Evolutionary conservation across 2,888 invertebrate species (phyloP), one percentile per base, ranked within the genome.

Genomic region (Polymixis lichenea): DNA sequence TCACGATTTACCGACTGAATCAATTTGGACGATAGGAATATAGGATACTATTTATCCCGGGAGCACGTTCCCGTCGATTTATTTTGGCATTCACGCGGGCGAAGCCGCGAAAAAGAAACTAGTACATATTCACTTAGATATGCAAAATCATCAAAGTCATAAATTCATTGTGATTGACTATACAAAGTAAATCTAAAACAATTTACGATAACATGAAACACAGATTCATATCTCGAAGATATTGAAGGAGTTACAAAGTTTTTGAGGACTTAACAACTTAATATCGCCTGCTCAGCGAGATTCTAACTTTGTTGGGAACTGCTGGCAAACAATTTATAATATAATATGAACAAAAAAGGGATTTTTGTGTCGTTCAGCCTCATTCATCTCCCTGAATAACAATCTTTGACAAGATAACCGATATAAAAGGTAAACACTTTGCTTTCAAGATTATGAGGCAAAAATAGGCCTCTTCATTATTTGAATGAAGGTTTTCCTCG

Each of bases 211-310:
- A 78, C 71, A 80, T 69, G 65, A 78, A 86, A 76, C 70, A 71
- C 66, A 74, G 66, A 82, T 80, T 70, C 70, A 74, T 77, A 78
- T 69, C 80, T 77, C 43, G 9, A 69, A 85, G 83, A 82, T 80
- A 85, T 87, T 85, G 72, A 82, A 82, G 72, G 70, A 78, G 76
- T 80, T 80, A 68, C 53, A 55, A 87, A 87, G 68, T 87, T 87
- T 76, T 85, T 75, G 76, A 69, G 68, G 78, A 69, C 78, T 82
- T 82, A 78, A 82, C 62, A 85, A 85, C 73, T 87, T 81, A 78
- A 85, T 85, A 87, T 86, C 81, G 78, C 65, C 77, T 66, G 74
- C 73, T 71, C 75, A 79, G 71, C 73, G 75, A 81, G 75, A 69
- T 74, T 83, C 72, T 55, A 84, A 86, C 74, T 85, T 87, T 84